phyloP scores from a whole-genome alignment of 1,140 invertebrate species.

The Drosophila lacteicornis region DNA sequence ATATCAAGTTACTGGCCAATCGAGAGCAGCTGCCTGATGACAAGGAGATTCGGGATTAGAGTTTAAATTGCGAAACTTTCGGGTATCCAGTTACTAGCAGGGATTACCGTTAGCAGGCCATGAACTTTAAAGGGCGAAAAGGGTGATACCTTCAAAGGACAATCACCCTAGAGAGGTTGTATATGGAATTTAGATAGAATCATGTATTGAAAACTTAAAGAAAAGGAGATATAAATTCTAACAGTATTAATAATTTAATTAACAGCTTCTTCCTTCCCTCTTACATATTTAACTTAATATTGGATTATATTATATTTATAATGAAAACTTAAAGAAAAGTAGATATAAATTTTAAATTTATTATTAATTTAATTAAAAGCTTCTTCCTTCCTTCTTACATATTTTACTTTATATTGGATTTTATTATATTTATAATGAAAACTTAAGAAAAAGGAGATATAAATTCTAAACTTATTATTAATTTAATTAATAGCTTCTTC shows the following conservation, averaged over 20 bases:
- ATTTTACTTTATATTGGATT: not conserved
- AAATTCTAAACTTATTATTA: too few species aligned
- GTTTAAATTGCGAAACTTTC: not conserved
- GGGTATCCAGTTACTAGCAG: constrained; percentile 18
- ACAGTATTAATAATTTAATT: not conserved
- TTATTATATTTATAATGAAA: too few species aligned
- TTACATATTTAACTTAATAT: too few species aligned
- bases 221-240: not conserved
- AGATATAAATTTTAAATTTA: too few species aligned
- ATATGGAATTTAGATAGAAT: too few species aligned
- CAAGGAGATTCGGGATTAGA: not conserved
- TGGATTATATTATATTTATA: too few species aligned
- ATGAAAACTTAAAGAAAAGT: too few species aligned
- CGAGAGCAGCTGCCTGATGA: constrained; percentile 18
- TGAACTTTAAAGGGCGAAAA: not conserved
- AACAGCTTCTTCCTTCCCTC: not conserved
- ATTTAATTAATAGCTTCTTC: not conserved
- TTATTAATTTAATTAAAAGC: too few species aligned
- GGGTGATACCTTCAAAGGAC: not conserved
- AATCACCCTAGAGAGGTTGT: not conserved
- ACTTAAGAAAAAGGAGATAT: too few species aligned
- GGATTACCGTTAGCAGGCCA: constrained; percentile 12
- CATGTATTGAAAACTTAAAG: not conserved
- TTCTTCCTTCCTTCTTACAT: not conserved
- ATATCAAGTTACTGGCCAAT: constrained; percentile 48